These are phyloP conservation scores for Heliothis virescens DNA, from an alignment of 1,140 invertebrate species.

Conservation along the genomic window DNA sequence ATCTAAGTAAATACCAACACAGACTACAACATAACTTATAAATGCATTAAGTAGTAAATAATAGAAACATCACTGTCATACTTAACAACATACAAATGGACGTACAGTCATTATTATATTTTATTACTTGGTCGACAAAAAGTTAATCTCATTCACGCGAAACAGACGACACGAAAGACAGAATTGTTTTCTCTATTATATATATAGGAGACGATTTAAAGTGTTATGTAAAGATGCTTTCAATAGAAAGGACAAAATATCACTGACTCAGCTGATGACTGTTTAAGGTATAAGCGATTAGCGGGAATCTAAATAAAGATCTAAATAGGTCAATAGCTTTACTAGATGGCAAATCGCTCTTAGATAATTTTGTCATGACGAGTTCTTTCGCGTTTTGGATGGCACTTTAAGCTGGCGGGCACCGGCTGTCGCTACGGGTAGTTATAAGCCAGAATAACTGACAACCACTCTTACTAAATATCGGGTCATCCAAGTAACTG, in stretches of 20 bases:
- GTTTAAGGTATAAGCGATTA: neutral
- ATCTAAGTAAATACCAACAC: too few species aligned
- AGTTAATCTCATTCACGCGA: neutral
- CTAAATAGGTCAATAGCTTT: too few species aligned
- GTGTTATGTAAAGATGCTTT: neutral
- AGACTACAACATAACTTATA: neutral
- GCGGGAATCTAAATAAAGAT: neutral
- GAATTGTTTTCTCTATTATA: neutral
- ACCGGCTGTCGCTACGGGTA: too few species aligned
- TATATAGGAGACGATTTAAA: neutral
- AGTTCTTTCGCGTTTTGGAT: too few species aligned
- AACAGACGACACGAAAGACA: neutral
- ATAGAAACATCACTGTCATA: conserved; percentile 5
- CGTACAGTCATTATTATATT: neutral
- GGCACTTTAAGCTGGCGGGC: too few species aligned
- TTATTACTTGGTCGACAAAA: neutral
- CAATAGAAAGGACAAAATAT: conserved; percentile 1
- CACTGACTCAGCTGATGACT: neutral
- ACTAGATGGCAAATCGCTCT: too few species aligned
- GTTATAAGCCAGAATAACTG: too few species aligned
- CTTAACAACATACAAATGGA: neutral
- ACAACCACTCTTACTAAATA: too few species aligned
- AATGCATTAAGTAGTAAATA: neutral
- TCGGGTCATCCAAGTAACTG: too few species aligned
- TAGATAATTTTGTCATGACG: too few species aligned